Evolutionary conservation across 1,140 invertebrate genomes (phyloP), one percentile per base, ranked within the genome.

Genomic region (Pinna nobilis): DNA sequence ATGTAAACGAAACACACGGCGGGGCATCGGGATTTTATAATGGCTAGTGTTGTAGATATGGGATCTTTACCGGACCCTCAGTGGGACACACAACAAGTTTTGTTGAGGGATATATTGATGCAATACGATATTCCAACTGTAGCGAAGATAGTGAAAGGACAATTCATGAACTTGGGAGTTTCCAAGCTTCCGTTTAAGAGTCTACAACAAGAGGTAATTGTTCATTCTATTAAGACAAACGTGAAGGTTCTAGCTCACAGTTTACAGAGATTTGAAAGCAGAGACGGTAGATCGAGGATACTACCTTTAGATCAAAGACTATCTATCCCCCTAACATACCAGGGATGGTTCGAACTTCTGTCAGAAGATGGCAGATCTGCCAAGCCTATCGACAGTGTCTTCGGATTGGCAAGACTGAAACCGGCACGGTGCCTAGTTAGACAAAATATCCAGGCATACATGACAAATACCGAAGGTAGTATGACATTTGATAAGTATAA

Each of bases 341-440:
- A 94, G 73, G 97, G 97, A 6, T 98, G 95, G 89, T 98, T 98
- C 87, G 97, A 98, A 90, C 92, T 98, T 37, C 90, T 98, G 30
- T 97, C 95, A 85, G 96, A 98, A 89, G 96, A 98, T 85, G 96
- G 96, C 0, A 91, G 94, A 77, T 94, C 95, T 18, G 95, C 96
- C 2, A 91, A 95, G 59, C 95, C 95, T 77, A 96, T 98, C 79
- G 95, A 96, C 84, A 95, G 93, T 70, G 96, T 98, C 1, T 90
- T 92, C 41, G 95, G 97, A 87, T 87, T 98, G 61, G 92, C 94
- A 1, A 91, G 94, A 69, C 91, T 94, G 50, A 93, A 92, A 76
- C 93, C 96, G 1, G 93, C 94, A 33, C 94, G 93, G 4, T 95
- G 94, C 76, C 89, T 97, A 50, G 95, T 98, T 0, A 92, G 97